Base-by-base conservation (phyloP, 2,888 invertebrate species). In the Sympetrum striolatum region DNA sequence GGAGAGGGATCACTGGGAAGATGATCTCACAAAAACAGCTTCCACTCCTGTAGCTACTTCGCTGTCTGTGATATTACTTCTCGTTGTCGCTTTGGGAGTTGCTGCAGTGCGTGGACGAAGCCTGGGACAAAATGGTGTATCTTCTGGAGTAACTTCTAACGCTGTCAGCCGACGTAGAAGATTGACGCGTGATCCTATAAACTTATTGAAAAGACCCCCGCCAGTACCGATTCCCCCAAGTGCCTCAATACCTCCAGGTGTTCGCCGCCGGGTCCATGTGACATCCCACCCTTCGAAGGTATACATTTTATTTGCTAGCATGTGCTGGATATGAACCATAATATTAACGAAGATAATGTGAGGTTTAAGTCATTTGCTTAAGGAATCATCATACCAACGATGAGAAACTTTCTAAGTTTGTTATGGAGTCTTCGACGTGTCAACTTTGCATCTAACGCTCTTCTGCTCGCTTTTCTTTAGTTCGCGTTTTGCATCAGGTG, bases 161-260 rank as follows among this genome's bases (percentile, higher is more conserved):
- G 91, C 91, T 73, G 91, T 91, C 81, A 91, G 91, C 82, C 90
- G 91, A 18, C 81, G 91, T 81, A 86, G 91, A 79, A 91, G 91
- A 91, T 44, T 91, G n/a, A 90, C 79, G 14, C 91, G 91, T 35
- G 91, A 91, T 80, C 91, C 91, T 48, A 86, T 86, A 6, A 86
- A 64, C 60, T 64, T 86, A 86, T 37, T 60, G 37, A 86, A 60
- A 86, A 58, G 60, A 22, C 86, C 86, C 37, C 86, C 86, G 6
- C 86, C 86, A 4, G 58, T 86, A 22, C 86, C 86, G 22, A 58
- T 60, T 37, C 86, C 86, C 35, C 60, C 86, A 37, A 86, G 60
- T 86, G 35, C 86, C 37, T 37, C 60, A 37, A 60, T n/a, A 22
- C 60, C 86, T 86, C 86, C 86, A 10, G 86, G 58, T 39, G 58